Evolutionary conservation across 1,140 invertebrate genomes (phyloP).

Genomic region (Trigoniulus corallinus): DNA sequence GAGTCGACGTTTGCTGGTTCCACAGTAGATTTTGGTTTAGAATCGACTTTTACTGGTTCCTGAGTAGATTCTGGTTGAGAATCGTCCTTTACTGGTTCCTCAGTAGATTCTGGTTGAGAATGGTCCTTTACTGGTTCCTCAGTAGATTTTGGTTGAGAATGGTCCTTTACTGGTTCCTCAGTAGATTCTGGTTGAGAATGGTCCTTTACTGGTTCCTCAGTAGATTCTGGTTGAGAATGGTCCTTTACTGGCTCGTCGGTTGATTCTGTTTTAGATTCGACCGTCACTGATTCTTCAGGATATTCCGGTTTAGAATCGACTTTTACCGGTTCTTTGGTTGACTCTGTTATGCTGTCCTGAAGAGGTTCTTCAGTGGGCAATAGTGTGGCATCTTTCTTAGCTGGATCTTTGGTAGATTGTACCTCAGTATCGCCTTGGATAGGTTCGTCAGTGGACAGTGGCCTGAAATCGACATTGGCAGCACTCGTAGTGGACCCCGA

Average conservation of each 20-base stretch:
- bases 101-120: no score
- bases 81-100: no score
- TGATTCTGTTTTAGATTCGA: neutral
- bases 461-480: no score
- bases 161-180: neutral
- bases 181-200: neutral
- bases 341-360: neutral
- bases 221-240: neutral
- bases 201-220: neutral
- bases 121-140: no score
- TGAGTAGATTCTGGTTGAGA: no score
- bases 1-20: no score
- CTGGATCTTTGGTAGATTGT: neutral
- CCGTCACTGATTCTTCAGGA: neutral
- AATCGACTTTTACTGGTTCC: no score
- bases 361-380: neutral
- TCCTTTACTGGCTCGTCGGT: neutral
- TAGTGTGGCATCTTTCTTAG: neutral
- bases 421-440: neutral
- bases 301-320: neutral
- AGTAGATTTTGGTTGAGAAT: no score
- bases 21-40: no score
- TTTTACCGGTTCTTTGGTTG: neutral
- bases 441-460: neutral
- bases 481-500: no score